Evolutionary conservation across 2,113 vertebrate genomes (phyloP), one percentile per base, ranked within the genome.

Genomic region (Syngnathoides biaculeatus): DNA sequence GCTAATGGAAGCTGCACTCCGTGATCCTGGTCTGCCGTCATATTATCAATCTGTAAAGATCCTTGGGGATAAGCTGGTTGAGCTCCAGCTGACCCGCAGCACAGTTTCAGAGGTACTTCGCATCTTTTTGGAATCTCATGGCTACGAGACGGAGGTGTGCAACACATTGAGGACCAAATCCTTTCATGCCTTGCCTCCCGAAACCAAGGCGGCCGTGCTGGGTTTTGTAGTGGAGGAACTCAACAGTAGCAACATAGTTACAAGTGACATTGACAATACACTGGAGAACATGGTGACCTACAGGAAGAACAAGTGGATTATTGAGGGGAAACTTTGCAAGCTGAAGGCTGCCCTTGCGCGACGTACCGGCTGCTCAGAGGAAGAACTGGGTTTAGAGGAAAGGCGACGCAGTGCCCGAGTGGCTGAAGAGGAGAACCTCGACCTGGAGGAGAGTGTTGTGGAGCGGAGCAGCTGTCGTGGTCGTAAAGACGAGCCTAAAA

Each of bases 251-350:
- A 94, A 91, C 80, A 88, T 90, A 47, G 94, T 98, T 82, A 93
- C 93, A 67, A 94, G 96, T 42, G 95, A 98, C 86, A 97, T 98
- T 38, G 97, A 98, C 86, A 97, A 94, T 88, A 96, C 94, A 3
- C 78, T 98, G 83, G 96, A 98, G 84, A 97, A 80, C 86, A 96
- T 98, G 93, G 85, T 94, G 60, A 93, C 76, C 83, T 97, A 93
- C 87, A 91, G 95, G 80, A 98, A 94, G 85, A 98, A 92, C 87
- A 98, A 98, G 76, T 98, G 97, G 97, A 95, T 95, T 73, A 95
- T 98, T 52, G 97, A 98, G 90, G 94, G 95, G 5, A 94, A 96
- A 38, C 80, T 98, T 42, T 94, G 95, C 83, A 95, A 95, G 85
- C 79, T 98, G 75, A 98, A 96, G 87, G 88, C 87, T 0, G 93